Percentiles rank a stretch among this genome's conserved stretches.
Conservation (phyloP, 1,140 invertebrate species). For the Ceratosolen solmsi region DNA sequence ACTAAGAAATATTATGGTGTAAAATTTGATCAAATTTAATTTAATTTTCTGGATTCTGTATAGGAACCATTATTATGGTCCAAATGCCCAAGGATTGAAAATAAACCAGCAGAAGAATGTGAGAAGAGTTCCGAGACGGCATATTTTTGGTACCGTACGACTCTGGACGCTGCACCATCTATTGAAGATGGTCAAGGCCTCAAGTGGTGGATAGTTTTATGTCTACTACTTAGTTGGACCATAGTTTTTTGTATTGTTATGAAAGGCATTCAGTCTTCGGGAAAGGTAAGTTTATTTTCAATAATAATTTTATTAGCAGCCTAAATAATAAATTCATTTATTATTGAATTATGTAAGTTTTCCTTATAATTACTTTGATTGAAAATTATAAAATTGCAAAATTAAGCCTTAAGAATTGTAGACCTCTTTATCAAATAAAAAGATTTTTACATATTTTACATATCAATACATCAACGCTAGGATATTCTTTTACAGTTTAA, state of each 20-base stretch:
- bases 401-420: too few relatives aligned
- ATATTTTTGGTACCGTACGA: slow-evolving; percentile 92
- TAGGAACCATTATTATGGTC: slow-evolving; percentile 88
- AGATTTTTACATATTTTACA: too few relatives aligned
- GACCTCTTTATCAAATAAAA: too few relatives aligned
- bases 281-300: slow-evolving; percentile 90
- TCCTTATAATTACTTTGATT: too few relatives aligned
- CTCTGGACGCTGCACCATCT: slow-evolving; percentile 86
- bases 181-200: slow-evolving; percentile 89
- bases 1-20: too few relatives aligned
- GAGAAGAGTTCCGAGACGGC: slow-evolving; percentile 87
- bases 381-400: too few relatives aligned
- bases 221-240: slow-evolving; percentile 93
- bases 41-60: neutral
- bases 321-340: too few relatives aligned
- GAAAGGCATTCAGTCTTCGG: slow-evolving; percentile 98
- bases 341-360: too few relatives aligned
- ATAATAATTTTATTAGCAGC: too few relatives aligned
- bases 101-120: slow-evolving; percentile 83
- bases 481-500: too few relatives aligned
- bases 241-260: slow-evolving; percentile 97
- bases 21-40: too few relatives aligned
- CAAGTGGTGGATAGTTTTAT: slow-evolving; percentile 95
- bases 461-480: too few relatives aligned
- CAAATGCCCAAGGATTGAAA: slow-evolving; percentile 84